Percentiles rank a stretch among this genome's conserved stretches.
phyloP scores from a whole-genome alignment of 2,888 invertebrate species.

The Drosophila leonis region DNA sequence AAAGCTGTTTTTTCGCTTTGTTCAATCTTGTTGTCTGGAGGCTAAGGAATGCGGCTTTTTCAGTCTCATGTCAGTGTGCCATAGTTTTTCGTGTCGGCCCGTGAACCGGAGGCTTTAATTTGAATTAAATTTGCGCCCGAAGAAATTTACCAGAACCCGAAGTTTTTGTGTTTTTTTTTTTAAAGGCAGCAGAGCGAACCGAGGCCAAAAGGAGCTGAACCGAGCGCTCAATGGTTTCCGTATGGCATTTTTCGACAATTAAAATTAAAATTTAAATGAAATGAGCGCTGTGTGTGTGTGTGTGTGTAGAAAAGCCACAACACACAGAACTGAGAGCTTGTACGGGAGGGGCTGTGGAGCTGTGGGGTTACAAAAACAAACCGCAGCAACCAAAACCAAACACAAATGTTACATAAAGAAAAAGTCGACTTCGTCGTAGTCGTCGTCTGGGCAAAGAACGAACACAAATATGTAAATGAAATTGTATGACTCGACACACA shows the following conservation, averaged over 20 bases:
- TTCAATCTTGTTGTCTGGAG: slow-evolving; percentile 51
- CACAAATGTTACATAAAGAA: slow-evolving; percentile 79
- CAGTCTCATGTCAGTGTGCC: slow-evolving; percentile 59
- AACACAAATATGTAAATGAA: slow-evolving; percentile 78
- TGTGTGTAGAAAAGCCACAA: slow-evolving; percentile 69
- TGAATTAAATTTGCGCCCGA: slow-evolving; percentile 64
- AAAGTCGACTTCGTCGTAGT: slow-evolving; percentile 71
- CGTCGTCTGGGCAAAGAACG: slow-evolving; percentile 64
- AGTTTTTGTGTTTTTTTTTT: background rate
- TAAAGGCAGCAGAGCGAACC: slow-evolving; percentile 54
- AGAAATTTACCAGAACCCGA: slow-evolving; percentile 37
- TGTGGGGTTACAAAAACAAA: slow-evolving; percentile 64
- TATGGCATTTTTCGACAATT: slow-evolving; percentile 80
- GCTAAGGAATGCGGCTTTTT: slow-evolving; percentile 60
- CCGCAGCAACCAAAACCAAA: slow-evolving; percentile 77
- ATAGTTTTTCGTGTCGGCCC: slow-evolving; percentile 46
- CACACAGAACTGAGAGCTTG: slow-evolving; percentile 41
- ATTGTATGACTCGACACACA: slow-evolving; percentile 67
- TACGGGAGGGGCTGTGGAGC: background rate
- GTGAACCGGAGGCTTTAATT: slow-evolving; percentile 57
- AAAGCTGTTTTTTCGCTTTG: slow-evolving; percentile 51
- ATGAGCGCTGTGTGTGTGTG: slow-evolving; percentile 49
- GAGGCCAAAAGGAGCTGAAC: slow-evolving; percentile 44
- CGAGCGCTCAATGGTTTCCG: slow-evolving; percentile 62
- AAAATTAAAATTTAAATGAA: slow-evolving; percentile 79